Percentiles rank a stretch among this genome's conserved stretches.
Conservation (phyloP, 2,113 vertebrate genomes). For the Myotis brandtii region DNA sequence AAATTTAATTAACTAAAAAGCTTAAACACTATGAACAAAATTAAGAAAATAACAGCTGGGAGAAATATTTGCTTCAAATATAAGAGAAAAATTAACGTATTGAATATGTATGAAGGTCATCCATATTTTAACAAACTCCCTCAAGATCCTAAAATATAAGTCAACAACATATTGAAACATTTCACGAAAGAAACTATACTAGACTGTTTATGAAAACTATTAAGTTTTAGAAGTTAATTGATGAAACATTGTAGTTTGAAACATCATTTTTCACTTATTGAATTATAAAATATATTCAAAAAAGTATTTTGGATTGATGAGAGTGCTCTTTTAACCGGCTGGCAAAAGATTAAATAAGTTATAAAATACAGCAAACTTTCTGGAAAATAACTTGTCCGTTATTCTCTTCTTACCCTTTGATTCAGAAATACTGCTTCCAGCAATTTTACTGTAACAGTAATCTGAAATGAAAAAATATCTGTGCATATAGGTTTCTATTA, state of each 20-base stretch:
- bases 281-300: constrained; percentile 35
- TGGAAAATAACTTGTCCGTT: background rate
- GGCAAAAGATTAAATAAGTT: constrained; percentile 16
- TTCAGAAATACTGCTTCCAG: constrained; percentile 5
- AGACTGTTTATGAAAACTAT: background rate
- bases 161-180: background rate
- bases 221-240: background rate
- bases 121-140: constrained; percentile 24
- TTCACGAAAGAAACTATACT: constrained; percentile 19
- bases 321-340: background rate
- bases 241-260: background rate
- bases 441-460: constrained; percentile 35
- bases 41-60: background rate
- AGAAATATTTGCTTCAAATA: constrained; percentile 25
- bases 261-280: background rate
- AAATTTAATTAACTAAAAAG: background rate
- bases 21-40: background rate
- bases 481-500: background rate
- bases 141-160: background rate
- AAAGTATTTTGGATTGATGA: background rate
- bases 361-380: constrained; percentile 43
- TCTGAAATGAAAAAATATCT: constrained; percentile 2
- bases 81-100: constrained; percentile 5
- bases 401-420: constrained; percentile 14
- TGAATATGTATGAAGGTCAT: background rate